Evolutionary conservation across 2,888 invertebrate genomes (phyloP), one percentile per base, ranked within the genome.

Genomic region (Vannuccia rotundouncinata): DNA sequence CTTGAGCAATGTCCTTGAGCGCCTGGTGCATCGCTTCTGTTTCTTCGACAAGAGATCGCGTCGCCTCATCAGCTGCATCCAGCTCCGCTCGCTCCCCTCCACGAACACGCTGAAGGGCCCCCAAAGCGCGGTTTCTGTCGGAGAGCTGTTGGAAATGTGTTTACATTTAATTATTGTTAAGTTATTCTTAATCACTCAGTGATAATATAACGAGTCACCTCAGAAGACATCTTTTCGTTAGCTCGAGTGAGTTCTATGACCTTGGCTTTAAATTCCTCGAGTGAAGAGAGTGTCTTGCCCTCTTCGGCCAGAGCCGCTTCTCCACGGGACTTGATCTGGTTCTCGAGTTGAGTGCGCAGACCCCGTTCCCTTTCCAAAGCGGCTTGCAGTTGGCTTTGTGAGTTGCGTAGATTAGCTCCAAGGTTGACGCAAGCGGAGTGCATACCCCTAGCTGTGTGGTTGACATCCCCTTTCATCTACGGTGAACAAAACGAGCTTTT

Each of bases 1-100:
- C 66, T 84, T 95, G 93, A 1, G 95, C 95, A 84, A 95, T 95
- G 84, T 95, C 94, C 82, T 94, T 91, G 79, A 95, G 90, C 1
- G 95, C 94, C n/a, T 91, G 91, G 84, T 95, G 93, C 85, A 95
- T 90, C 81, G 94, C 91, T 83, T 92, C 92, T 28, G 94, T 91
- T 86, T 95, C 95, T 83, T 93, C 92, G 83, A 93, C 91, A 84
- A 92, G 89, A 10, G 30, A 45, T 10, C 81, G 59, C 28, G 77
- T 77, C 1, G 73, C 78, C 10, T 59, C 28, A 78, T 78, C 78
- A 29, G 77, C 31, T n/a, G 31, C 45, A 29, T 77, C 77, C 45
- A 77, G 45, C 10, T 77, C 77, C n/a, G 31, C 77, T 22, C 45
- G 31, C 29, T 31, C 25, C n/a, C 77, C 77, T 31, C 45, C 45